Evolutionary conservation across 2,113 vertebrate genomes (phyloP).

Genomic region (Oriolus oriolus): DNA sequence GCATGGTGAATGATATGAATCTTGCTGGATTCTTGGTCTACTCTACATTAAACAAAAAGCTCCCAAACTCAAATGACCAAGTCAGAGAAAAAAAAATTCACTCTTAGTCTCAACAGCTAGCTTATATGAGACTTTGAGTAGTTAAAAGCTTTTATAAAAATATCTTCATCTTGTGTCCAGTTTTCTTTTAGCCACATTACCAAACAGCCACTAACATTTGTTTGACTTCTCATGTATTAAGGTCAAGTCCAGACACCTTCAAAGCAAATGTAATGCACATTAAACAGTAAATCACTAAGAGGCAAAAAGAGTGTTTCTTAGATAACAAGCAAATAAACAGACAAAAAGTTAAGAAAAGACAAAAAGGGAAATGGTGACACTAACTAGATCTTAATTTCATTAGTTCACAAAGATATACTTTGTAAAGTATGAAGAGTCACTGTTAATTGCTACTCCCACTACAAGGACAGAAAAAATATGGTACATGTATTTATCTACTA

Average conservation of each 20-base stretch:
- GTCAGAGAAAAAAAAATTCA: neutral
- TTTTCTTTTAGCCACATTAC: neutral
- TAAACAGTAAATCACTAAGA: neutral
- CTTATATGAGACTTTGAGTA: neutral
- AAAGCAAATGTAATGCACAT: neutral
- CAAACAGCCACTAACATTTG: neutral
- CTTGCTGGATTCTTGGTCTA: neutral
- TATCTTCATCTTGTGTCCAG: neutral
- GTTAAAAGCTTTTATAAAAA: neutral
- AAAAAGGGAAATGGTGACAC: neutral
- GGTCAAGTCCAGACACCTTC: neutral
- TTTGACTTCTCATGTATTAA: neutral
- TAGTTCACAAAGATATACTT: neutral
- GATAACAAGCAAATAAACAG: neutral
- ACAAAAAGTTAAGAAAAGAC: neutral
- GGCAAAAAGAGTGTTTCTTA: neutral
- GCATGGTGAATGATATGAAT: neutral
- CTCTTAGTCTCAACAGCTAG: neutral
- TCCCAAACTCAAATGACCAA: neutral
- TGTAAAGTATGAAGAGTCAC: neutral
- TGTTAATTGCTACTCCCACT: neutral
- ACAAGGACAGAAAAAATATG: neutral
- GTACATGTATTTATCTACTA: neutral
- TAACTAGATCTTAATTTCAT: neutral
- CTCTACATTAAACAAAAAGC: neutral